Conservation (phyloP, 92 coral and sea anemone genomes). For the Isaurus tuberculatus region DNA sequence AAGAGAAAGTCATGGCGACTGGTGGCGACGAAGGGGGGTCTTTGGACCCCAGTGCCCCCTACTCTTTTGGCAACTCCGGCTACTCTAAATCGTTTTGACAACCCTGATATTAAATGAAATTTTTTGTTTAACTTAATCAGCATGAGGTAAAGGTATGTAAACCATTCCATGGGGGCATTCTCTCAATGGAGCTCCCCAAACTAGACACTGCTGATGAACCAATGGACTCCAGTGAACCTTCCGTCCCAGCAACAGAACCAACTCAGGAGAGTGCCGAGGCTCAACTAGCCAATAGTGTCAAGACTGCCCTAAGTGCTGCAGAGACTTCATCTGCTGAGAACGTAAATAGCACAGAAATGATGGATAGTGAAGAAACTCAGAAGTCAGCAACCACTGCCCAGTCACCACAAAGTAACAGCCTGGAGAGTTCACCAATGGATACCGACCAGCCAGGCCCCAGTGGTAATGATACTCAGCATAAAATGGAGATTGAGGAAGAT, state of each 20-base stretch:
- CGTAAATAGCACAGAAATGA: slow-evolving; percentile 52
- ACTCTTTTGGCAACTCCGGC: too few species aligned
- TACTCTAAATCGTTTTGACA: too few species aligned
- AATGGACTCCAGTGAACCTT: slow-evolving; percentile 85
- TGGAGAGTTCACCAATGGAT: slow-evolving; percentile 28
- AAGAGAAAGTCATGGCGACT: too few species aligned
- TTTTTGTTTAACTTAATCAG: slow-evolving; percentile 41
- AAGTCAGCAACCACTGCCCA: slow-evolving; percentile 37
- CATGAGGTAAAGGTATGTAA: slow-evolving; percentile 91
- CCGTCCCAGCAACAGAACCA: slow-evolving; percentile 59
- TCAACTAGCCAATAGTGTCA: slow-evolving; percentile 33
- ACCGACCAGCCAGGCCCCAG: slow-evolving; percentile 58
- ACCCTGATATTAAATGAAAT: not conserved
- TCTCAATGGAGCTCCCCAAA: slow-evolving; percentile 85
- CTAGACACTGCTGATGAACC: slow-evolving; percentile 72
- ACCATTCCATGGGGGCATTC: slow-evolving; percentile 89
- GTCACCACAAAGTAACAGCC: slow-evolving; percentile 16
- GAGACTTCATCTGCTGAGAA: slow-evolving; percentile 49
- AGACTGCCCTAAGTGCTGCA: slow-evolving; percentile 31
- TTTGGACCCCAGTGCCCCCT: too few species aligned
- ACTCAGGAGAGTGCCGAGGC: slow-evolving; percentile 56
- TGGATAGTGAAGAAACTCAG: slow-evolving; percentile 42
- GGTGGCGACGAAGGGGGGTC: too few species aligned
- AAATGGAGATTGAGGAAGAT: slow-evolving; percentile 58
- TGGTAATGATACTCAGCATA: slow-evolving; percentile 50